phyloP scores from a whole-genome alignment of 2,888 invertebrate species.

The Spisula subtruncata region DNA sequence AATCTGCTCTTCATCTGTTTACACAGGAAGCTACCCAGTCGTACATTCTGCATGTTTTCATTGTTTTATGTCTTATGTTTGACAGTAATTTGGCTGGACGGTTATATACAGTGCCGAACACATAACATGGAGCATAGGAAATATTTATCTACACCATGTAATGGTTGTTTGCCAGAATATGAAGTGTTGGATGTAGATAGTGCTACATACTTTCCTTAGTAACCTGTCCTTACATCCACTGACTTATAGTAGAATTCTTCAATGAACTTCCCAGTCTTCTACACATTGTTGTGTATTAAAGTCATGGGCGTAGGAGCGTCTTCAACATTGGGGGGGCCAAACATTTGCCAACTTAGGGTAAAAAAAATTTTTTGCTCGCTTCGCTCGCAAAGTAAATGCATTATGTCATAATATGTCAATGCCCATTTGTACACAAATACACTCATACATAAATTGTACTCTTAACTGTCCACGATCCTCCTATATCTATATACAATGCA shows the following conservation, averaged over 20 bases:
- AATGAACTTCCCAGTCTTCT: neutral
- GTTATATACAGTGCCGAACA: neutral
- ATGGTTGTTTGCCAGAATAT: neutral
- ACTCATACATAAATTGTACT: too few relatives aligned
- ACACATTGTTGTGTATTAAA: too few relatives aligned
- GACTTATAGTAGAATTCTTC: neutral
- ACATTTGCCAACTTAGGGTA: too few relatives aligned
- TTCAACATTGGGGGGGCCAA: too few relatives aligned
- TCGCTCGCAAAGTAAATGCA: too few relatives aligned
- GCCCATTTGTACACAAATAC: too few relatives aligned
- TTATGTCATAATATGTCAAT: too few relatives aligned
- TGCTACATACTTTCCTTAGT: neutral
- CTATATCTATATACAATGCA: too few relatives aligned
- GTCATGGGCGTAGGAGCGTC: too few relatives aligned
- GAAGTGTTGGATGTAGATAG: neutral
- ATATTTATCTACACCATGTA: neutral
- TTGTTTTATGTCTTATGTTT: constrained; percentile 17
- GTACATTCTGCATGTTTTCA: neutral
- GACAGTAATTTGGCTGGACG: constrained; percentile 15
- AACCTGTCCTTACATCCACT: neutral
- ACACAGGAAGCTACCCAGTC: neutral
- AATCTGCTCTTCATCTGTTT: neutral
- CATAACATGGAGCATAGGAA: neutral
- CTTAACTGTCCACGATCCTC: too few relatives aligned
- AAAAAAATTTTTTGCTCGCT: too few relatives aligned